Evolutionary conservation across 2,797 vertebrate species (phyloP), one percentile per base, ranked within the genome.

Genomic region (Semaprochilodus insignis): DNA sequence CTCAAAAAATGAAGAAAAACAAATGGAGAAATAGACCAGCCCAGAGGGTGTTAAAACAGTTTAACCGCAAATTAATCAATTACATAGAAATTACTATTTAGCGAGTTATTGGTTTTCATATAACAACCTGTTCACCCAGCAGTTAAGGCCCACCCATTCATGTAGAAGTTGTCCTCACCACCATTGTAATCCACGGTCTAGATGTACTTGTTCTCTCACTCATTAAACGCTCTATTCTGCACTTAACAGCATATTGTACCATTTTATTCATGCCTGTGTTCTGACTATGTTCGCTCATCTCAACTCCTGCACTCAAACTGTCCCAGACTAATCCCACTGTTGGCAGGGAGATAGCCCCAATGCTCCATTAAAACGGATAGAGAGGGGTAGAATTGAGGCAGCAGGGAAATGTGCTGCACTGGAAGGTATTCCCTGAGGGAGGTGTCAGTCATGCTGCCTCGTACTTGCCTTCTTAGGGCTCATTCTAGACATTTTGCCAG

Each of bases 221-320:
- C 4, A 15, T 4, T 60, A 4, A 6, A 25, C 1, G 36, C 0
- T 2, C 21, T 11, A 0, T 59, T 55, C 4, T 57, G 16, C 13
- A 15, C 21, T 80, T 51, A 66, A 36, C 16, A 4, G 3, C 19
- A 16, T 70, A n/a, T 71, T 55, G 25, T 63, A n/a, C 54, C 25
- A 67, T 54, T 71, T 66, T 73, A 6, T 66, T 1, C 14, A 23
- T 63, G 21, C 13, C 66, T 10, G 36, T 44, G n/a, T 44, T 21
- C 36, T 40, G 10, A n/a, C 34, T 67, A 21, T 31, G 23, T 27
- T 55, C 7, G 63, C 44, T 70, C 4, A 25, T 23, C 25, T 80
- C 40, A 67, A 15, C 73, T 73, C 54, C 70, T 71, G 44, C n/a
- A 81, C 72, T 71, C 62, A 84, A 76, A 65, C 78, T 23, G 73